A percentile compares a stretch with the other conserved stretches of the same genome.
Evolutionary conservation across 2,113 vertebrate species (phyloP).

Genomic region (Eclectus roratus): DNA sequence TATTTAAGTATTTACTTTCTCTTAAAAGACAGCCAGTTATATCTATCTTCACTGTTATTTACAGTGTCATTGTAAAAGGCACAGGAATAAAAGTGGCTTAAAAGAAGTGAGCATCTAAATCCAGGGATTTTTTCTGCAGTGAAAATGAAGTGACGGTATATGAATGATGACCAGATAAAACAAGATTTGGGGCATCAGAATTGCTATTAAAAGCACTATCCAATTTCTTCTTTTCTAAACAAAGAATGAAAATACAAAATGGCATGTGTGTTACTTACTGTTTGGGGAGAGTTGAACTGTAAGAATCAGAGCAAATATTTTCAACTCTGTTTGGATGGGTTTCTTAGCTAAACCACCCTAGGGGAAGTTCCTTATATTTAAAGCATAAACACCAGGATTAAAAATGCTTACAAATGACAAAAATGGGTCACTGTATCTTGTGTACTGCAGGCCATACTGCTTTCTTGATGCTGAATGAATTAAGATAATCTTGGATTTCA

Average conservation of each 20-base stretch:
- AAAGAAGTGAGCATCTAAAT: constrained; percentile 17
- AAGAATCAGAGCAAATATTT: constrained; percentile 21
- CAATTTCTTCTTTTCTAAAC: background rate
- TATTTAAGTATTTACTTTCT: background rate
- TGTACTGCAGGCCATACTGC: constrained; percentile 36
- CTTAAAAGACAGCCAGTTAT: background rate
- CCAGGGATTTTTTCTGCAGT: background rate
- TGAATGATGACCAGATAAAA: background rate
- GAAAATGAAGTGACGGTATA: constrained; percentile 14
- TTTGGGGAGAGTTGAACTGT: constrained; percentile 29
- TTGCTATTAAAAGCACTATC: background rate
- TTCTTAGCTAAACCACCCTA: constrained; percentile 25
- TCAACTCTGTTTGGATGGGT: constrained; percentile 24
- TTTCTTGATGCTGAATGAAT: constrained; percentile 38
- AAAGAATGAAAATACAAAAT: constrained; percentile 14
- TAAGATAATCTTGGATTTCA: constrained; percentile 51
- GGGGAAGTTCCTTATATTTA: constrained; percentile 47
- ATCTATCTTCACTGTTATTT: background rate
- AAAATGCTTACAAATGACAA: constrained; percentile 63
- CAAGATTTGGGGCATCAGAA: background rate
- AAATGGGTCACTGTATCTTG: constrained; percentile 63
- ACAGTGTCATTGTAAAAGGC: constrained; percentile 14
- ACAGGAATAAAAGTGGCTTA: background rate
- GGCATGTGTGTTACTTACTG: constrained; percentile 10
- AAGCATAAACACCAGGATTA: constrained; percentile 62